Percentiles rank a stretch among this genome's conserved stretches.
Evolutionary conservation across 2,113 vertebrate species (phyloP).

Genomic region (Archilochus colubris): DNA sequence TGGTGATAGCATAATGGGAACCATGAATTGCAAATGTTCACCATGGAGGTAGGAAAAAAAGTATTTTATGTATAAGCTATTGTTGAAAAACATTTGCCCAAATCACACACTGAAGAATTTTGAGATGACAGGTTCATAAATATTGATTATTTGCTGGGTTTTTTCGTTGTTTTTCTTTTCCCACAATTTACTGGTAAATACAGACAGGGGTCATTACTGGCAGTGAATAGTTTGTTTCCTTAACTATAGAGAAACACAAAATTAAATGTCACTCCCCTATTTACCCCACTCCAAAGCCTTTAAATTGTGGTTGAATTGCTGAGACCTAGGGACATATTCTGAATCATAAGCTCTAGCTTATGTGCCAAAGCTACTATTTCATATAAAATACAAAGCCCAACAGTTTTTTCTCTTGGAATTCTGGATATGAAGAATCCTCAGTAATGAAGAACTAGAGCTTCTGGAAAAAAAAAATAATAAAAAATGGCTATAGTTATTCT

Average conservation of each 20-base stretch:
- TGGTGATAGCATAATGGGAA: background rate
- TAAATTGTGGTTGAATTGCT: background rate
- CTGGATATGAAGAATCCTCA: background rate
- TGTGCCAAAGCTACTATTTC: background rate
- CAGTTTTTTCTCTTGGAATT: background rate
- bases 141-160: background rate
- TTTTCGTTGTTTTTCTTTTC: background rate
- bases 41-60: background rate
- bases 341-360: background rate
- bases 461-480: background rate
- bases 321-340: background rate
- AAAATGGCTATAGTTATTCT: background rate
- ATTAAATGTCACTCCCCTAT: background rate
- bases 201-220: background rate
- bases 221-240: background rate
- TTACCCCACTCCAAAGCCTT: background rate
- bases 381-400: background rate
- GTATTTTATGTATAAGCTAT: background rate
- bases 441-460: background rate
- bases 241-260: background rate
- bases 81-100: background rate
- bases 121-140: background rate
- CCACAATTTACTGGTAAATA: background rate
- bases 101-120: background rate
- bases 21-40: background rate